Evolutionary conservation across 1,140 invertebrate species (phyloP).

Genomic region (Helicoverpa zea): DNA sequence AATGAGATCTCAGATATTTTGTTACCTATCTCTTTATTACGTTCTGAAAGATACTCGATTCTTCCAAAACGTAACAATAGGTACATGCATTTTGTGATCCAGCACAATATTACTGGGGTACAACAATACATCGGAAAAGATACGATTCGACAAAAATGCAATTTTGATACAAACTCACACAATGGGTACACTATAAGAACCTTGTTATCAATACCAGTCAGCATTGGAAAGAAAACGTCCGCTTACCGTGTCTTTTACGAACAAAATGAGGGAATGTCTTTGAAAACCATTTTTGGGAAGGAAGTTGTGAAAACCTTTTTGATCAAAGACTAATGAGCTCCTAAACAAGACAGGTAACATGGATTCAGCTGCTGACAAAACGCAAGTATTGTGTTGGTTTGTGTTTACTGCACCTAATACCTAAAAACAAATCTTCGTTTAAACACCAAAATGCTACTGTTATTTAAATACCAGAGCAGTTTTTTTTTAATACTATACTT

Average conservation of each 20-base stretch:
- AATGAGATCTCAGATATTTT: background rate
- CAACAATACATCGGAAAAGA: conserved; percentile 3
- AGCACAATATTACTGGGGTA: conserved; percentile 1
- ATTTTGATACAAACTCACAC: conserved; percentile 41
- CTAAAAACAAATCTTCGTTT: too few relatives aligned
- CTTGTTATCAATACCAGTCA: conserved; percentile 44
- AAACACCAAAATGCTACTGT: too few relatives aligned
- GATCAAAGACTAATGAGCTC: conserved; percentile 56
- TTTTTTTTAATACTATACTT: too few relatives aligned
- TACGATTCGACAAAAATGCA: conserved; percentile 43
- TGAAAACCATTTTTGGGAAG: conserved; percentile 17
- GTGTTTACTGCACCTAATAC: too few relatives aligned
- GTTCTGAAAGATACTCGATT: background rate
- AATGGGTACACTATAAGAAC: conserved; percentile 27
- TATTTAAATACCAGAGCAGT: too few relatives aligned
- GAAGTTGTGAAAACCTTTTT: conserved; percentile 43
- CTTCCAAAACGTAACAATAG: conserved; percentile 22
- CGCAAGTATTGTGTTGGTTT: background rate
- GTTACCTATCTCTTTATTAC: conserved; percentile 1
- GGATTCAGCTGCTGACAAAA: conserved; percentile 2
- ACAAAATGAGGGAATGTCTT: conserved; percentile 36
- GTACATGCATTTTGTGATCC: conserved; percentile 16
- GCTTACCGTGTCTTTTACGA: background rate
- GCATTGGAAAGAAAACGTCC: conserved; percentile 6
- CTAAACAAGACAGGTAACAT: conserved; percentile 57